These are phyloP conservation scores for Cyclina sinensis DNA, from an alignment of 1,140 invertebrate species.

Conservation along the genomic window DNA sequence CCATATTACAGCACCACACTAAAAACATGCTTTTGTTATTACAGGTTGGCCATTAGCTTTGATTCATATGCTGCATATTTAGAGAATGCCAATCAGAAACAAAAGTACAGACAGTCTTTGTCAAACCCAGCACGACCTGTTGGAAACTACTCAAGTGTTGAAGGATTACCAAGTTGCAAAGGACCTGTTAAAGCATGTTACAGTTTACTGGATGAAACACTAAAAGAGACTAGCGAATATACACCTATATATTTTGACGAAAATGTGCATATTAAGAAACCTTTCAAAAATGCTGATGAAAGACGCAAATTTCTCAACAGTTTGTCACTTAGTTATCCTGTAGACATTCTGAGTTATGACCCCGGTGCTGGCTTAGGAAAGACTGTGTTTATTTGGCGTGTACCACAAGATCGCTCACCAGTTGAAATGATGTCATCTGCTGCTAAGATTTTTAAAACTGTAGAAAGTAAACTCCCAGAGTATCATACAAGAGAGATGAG, in stretches of 20 bases:
- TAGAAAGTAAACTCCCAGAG: conserved; percentile 47
- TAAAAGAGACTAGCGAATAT: neutral
- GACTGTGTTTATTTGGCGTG: conserved; percentile 65
- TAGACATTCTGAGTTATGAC: conserved; percentile 61
- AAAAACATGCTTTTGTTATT: neutral
- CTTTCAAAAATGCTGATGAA: neutral
- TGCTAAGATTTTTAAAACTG: conserved; percentile 31
- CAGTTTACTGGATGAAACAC: neutral
- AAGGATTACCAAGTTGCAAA: neutral
- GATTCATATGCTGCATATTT: no score
- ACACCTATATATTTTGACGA: neutral
- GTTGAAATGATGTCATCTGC: conserved; percentile 56
- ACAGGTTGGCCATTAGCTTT: neutral
- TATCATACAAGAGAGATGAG: conserved; percentile 70
- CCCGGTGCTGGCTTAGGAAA: conserved; percentile 54
- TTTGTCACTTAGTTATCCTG: neutral
- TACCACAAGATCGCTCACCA: conserved; percentile 49
- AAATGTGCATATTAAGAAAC: neutral
- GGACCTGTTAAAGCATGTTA: neutral
- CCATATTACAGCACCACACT: no score
- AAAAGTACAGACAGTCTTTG: neutral
- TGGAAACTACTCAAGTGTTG: neutral
- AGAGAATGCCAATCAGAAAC: neutral
- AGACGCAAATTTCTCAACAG: neutral
- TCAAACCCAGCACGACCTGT: neutral